These are phyloP conservation scores for Gallinago paraguaiae DNA, from an alignment of 2,113 vertebrate species.

Conservation along the genomic window DNA sequence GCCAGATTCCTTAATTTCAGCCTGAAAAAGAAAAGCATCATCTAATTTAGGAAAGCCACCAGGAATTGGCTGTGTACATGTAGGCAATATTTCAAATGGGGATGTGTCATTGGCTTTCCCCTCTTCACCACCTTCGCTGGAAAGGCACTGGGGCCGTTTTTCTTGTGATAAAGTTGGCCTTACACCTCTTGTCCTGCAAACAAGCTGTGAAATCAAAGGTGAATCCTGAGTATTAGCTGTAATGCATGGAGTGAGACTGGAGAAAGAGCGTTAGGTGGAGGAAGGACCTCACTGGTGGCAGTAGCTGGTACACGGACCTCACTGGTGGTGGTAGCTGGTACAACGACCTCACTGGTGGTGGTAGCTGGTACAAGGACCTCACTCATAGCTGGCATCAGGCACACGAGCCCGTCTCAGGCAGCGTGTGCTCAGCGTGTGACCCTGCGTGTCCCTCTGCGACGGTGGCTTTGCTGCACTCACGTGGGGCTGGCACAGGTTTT, in stretches of 20 bases:
- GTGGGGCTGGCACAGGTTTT: fast-evolving
- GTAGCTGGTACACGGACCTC: background rate
- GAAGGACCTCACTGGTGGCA: background rate
- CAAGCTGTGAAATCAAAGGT: background rate
- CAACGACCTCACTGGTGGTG: background rate
- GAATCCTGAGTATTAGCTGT: background rate
- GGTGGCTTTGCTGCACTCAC: background rate
- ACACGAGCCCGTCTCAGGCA: background rate
- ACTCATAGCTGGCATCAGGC: background rate
- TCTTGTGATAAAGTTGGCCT: background rate
- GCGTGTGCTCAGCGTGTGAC: fast-evolving
- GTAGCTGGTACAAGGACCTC: too few species aligned
- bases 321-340: too few species aligned
- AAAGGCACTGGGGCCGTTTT: background rate
- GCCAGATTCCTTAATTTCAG: background rate
- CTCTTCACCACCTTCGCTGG: background rate
- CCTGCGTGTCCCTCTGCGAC: fast-evolving
- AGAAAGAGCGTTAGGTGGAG: background rate
- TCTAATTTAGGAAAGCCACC: background rate
- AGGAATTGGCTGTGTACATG: background rate
- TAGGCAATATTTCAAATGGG: background rate
- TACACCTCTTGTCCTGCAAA: background rate
- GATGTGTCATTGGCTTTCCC: background rate
- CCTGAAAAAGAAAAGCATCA: background rate
- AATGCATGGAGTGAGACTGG: background rate